Base-by-base conservation (phyloP, 2,797 vertebrate species). In the Girardinus metallicus region DNA sequence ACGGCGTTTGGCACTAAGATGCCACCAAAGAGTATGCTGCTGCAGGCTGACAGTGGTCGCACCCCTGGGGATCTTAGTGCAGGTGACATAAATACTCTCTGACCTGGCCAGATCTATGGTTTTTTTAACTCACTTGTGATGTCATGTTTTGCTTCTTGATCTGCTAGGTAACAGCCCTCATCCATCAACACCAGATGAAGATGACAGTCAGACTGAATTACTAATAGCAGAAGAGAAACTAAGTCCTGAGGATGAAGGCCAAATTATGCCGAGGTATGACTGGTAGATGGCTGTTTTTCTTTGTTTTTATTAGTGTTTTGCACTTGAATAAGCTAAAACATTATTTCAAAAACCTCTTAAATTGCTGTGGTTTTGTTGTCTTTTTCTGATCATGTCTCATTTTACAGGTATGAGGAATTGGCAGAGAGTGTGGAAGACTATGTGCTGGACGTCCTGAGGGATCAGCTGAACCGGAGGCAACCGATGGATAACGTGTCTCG, bases 171-270 rank as follows among this genome's bases (percentile, higher is more conserved):
- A 96, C 92, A 99, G 99, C 89, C 99, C 99, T 7, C 99, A 99
- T 86, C 98, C 98, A 1, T 98, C 98, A 41, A 97, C 98, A 81
- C 97, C 97, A 0, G 99, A 99, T 80, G 99, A 99, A 72, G 99
- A 99, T 21, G 98, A 99, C 89, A 97, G 97, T 90, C 98, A 99
- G 95, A 96, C 97, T 0, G 99, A 99, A 87, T 88, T 99, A 74
- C 94, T 99, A 84, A 99, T 99, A 1, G 99, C 98, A 0, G 99
- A 99, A 91, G 99, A 99, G 92, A 99, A 99, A 83, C 96, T 99
- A 87, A 99, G 98, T 87, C 98, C 99, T 0, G 98, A 99, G 91
- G 97, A 99, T 78, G 98, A 99, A 11, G 97, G 97, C 3, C 98
- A 98, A 91, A 85, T 98, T 77, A 99, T 99, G 98, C 96, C 98